Conservation (phyloP, 2,888 invertebrate genomes). For the Synanthedon formicaeformis region DNA sequence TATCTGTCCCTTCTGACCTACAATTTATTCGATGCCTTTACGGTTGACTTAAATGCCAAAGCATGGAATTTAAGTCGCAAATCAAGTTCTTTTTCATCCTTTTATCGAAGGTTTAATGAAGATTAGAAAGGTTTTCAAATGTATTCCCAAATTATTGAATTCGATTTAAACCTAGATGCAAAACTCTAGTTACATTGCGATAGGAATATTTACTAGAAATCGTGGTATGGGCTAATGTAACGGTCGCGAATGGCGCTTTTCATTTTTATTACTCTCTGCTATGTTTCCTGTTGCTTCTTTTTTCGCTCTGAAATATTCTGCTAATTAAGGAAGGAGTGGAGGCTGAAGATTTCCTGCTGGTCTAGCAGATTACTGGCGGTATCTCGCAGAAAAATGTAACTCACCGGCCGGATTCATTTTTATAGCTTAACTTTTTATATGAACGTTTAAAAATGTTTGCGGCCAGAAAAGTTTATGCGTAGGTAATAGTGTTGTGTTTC, state of each 20-base stretch:
- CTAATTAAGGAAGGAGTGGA: conserved; percentile 63
- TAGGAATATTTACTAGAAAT: conserved; percentile 23
- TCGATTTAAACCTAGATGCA: neutral
- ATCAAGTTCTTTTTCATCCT: conserved; percentile 45
- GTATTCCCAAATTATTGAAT: neutral
- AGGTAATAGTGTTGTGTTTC: neutral
- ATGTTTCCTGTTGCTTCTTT: conserved; percentile 52
- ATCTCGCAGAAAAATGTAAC: conserved; percentile 50
- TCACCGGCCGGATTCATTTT: conserved; percentile 37
- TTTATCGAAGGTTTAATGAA: neutral
- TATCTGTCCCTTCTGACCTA: conserved; percentile 69
- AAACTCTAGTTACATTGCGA: neutral
- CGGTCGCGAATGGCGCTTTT: conserved; percentile 41
- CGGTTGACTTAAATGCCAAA: conserved; percentile 67
- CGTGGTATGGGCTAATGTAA: conserved; percentile 41
- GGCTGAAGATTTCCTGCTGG: conserved; percentile 61
- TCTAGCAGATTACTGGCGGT: conserved; percentile 54
- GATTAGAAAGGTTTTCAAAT: neutral
- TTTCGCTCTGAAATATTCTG: conserved; percentile 58
- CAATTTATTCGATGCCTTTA: conserved; percentile 67
- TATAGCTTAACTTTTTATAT: conserved; percentile 36
- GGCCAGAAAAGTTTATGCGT: conserved; percentile 9
- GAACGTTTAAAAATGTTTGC: conserved; percentile 22
- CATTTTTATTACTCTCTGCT: conserved; percentile 45
- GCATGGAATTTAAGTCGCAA: conserved; percentile 56